Base-by-base conservation (phyloP, 2,797 vertebrate species). In the Agapornis canus region DNA sequence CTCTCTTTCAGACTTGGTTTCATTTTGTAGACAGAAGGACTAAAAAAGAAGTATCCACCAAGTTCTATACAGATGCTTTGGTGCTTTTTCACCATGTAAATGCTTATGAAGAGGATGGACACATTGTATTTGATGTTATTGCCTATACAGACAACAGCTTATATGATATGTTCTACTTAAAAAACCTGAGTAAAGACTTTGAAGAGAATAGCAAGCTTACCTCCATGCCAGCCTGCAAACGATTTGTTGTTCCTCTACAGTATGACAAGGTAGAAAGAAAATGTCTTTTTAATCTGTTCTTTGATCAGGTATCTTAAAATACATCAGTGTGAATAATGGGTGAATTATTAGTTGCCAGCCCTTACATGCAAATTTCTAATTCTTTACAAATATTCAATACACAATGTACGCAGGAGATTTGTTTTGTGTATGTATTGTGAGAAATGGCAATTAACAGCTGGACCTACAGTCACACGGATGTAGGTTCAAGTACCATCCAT, bases 51-150 rank as follows among this genome's bases (percentile, higher is more conserved):
- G 23, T 98, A 31, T 86, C 95, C 39, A 97, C 93, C 21, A 98
- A 97, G 78, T 99, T 98, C 94, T 98, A 98, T 15, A 94, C 97
- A 0, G 98, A 99, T 32, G 95, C 99, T 12, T 31, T 99, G 94
- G 98, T 99, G 54, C 87, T 98, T 49, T 99, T 99, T 83, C 99
- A 99, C 91, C 99, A 99, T n/a, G 66, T 99, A 85, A 99, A 99
- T 3, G 99, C 99, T 43, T 99, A 98, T 10, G 99, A 99, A 97
- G 98, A 98, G 1, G 97, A 98, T 0, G 97, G 93, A n/a, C 98
- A 99, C 47, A 49, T 99, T 42, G 83, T 99, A 57, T 98, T 99
- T 27, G 99, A 99, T 59, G 59, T 99, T 31, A 97, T 99, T 70
- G 66, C 97, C 66, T 99, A 99, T 37, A 32, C 96, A 60, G 98